A percentile compares a stretch with the other conserved stretches of the same genome.
Evolutionary conservation across 2,113 vertebrate species (phyloP).

Genomic region (Cyanistes caeruleus): DNA sequence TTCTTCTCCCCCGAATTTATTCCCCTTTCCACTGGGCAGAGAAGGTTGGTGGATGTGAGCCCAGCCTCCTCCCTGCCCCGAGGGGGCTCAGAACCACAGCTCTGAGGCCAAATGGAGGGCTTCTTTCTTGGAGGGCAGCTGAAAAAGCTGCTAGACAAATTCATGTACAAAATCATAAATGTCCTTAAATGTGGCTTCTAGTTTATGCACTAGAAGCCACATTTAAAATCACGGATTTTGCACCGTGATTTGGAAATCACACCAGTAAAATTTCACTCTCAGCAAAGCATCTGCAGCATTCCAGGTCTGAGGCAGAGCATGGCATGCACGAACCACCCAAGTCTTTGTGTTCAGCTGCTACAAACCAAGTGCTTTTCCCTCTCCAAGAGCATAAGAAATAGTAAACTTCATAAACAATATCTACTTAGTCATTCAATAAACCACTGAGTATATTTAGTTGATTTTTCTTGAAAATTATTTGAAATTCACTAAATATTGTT

Average conservation of each 20-base stretch:
- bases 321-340: background rate
- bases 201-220: no score
- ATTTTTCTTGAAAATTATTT: background rate
- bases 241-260: accelerated
- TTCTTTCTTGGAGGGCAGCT: background rate
- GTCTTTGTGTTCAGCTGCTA: background rate
- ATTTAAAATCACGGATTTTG: no score
- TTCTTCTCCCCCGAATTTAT: background rate
- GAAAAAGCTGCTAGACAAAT: background rate
- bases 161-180: background rate
- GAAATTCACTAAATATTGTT: background rate
- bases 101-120: accelerated
- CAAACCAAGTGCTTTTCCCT: background rate
- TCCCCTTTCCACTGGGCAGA: background rate
- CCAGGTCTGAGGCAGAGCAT: background rate
- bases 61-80: background rate
- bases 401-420: background rate
- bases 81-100: background rate
- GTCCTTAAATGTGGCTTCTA: background rate
- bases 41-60: background rate
- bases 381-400: background rate
- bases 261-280: background rate
- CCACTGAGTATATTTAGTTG: background rate
- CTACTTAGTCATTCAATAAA: background rate
- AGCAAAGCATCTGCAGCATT: background rate